A percentile compares a stretch with the other conserved stretches of the same genome.
These are phyloP conservation scores for Drosophila baimaii DNA, from an alignment of 1,140 invertebrate species.

Conservation along the genomic window DNA sequence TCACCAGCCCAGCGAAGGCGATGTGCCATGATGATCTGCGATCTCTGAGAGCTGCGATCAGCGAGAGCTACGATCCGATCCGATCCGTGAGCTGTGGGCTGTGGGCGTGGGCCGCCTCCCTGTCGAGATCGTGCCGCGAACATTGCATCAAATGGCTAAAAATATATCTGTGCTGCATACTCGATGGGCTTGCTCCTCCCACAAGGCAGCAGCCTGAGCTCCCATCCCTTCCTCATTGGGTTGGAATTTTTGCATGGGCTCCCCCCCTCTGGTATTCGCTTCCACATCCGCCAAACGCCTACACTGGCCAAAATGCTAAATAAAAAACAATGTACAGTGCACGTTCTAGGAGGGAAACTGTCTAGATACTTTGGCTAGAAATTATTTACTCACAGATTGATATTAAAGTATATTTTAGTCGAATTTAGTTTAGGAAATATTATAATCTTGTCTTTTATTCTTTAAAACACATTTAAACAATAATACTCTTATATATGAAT, in stretches of 20 bases:
- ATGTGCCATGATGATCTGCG: constrained; percentile 27
- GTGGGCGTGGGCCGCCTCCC: constrained; percentile 50
- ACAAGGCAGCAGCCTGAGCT: constrained; percentile 37
- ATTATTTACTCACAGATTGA: no score
- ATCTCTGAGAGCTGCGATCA: constrained; percentile 20
- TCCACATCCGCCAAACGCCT: constrained; percentile 14
- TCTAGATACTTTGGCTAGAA: no score
- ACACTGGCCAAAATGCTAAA: constrained; percentile 3
- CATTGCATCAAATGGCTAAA: constrained; percentile 69
- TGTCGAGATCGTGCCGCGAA: constrained; percentile 68
- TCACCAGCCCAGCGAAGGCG: constrained; percentile 21
- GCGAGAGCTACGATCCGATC: constrained; percentile 8
- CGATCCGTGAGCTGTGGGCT: constrained; percentile 20
- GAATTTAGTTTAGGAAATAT: background rate
- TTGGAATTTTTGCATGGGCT: constrained; percentile 5
- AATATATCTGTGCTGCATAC: constrained; percentile 50
- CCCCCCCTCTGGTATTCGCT: background rate
- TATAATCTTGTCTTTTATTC: background rate
- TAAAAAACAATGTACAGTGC: background rate
- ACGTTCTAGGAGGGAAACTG: background rate
- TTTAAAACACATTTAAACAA: no score
- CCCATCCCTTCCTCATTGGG: constrained; percentile 17
- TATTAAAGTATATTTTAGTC: no score
- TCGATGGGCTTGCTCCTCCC: constrained; percentile 46
- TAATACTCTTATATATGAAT: no score